Base-by-base conservation (phyloP, 2,888 invertebrate species). In the Smittia sp. region DNA sequence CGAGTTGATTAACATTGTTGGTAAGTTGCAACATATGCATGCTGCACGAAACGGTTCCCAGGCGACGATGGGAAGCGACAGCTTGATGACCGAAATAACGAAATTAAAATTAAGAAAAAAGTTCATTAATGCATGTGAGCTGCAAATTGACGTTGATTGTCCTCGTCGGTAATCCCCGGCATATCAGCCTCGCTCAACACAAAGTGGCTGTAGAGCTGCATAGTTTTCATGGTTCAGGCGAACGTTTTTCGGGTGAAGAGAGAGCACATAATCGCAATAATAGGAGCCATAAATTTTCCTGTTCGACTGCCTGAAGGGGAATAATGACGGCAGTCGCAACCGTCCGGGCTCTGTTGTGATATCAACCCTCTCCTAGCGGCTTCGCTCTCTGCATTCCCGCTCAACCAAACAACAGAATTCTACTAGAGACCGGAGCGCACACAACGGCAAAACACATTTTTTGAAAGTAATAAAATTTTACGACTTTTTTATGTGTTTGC, bases 401-500 rank as follows among this genome's bases (percentile, higher is more conserved):
- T 58, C 58, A 58, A 58, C 20, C 58, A 22, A 58, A 58, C 46
- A 58, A 58, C 58, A 58, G n/a, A 58, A 58, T 58, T 22, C 22
- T 4, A 22, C 58, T 46, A 2, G 46, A 46, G 15, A 46, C 11
- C 15, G 46, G 46, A 46, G 11, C 46, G 15, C 15, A 46, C 11
- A 46, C n/a, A 46, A 46, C 46, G 15, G 46, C 46, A 46, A 15
- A 11, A 46, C 18, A 58, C 15, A 18, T 38, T 67, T 38, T 39
- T 39, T 67, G 39, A 39, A 32, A 62, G 72, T 62, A 72, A 72
- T 72, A 72, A 72, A 72, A 72, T 72, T 72, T 72, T 72, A 72
- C 72, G 72, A 72, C 72, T 72, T 72, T 72, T 72, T 72, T 72
- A 72, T 72, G 72, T 72, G 52, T 72, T 62, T 27, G 38, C 27